Percentiles rank a stretch among this genome's conserved stretches.
Evolutionary conservation across 2,113 vertebrate species (phyloP).

Genomic region (Stegastes partitus): DNA sequence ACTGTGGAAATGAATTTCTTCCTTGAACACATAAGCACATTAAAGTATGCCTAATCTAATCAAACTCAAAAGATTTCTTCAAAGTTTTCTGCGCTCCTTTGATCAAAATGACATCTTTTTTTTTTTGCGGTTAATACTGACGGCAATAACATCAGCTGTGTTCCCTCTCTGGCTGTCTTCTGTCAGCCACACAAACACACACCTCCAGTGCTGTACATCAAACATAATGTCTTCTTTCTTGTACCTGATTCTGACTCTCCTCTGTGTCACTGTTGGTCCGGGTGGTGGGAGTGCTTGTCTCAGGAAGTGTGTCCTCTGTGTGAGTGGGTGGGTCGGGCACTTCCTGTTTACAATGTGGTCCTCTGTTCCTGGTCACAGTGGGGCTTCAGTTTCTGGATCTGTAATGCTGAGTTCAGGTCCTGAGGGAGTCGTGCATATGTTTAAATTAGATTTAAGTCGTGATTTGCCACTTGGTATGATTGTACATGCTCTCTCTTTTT

Average conservation of each 20-base stretch:
- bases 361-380: conserved; percentile 33
- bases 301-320: conserved; percentile 37
- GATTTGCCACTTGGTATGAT: not conserved
- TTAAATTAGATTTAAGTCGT: not conserved
- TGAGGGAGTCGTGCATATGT: not conserved
- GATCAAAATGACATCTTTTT: not conserved
- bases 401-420: conserved; percentile 2
- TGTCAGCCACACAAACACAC: too few species aligned
- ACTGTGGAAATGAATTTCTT: not conserved
- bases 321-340: conserved; percentile 29
- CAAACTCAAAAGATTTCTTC: not conserved
- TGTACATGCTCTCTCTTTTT: not conserved
- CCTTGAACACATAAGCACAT: not conserved
- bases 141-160: not conserved
- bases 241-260: not conserved
- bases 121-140: too few species aligned
- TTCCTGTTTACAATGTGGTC: conserved; percentile 66
- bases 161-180: not conserved
- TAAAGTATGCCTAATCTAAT: not conserved
- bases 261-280: not conserved
- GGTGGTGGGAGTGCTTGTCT: not conserved
- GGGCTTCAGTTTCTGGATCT: conserved; percentile 6
- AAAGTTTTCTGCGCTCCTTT: not conserved
- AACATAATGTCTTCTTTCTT: not conserved
- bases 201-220: too few species aligned